These are phyloP conservation scores for Eulemur rubriventer DNA, from an alignment of 2,797 vertebrate genomes.

Conservation along the genomic window DNA sequence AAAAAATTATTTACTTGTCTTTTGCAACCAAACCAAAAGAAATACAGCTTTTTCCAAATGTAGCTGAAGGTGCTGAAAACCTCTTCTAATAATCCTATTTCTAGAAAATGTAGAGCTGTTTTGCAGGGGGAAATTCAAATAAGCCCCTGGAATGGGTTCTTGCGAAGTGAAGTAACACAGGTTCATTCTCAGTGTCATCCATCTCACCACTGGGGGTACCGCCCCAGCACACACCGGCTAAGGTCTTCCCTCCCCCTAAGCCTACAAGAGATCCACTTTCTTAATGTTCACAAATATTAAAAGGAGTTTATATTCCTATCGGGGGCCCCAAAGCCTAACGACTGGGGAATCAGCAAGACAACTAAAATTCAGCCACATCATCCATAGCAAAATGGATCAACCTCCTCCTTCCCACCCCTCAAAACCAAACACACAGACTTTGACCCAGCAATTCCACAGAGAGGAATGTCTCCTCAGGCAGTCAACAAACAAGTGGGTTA, in stretches of 20 bases:
- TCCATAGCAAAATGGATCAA: background rate
- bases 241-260: background rate
- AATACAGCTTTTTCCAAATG: conserved; percentile 60
- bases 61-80: conserved; percentile 59
- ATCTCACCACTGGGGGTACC: background rate
- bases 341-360: background rate
- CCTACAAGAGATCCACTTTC: background rate
- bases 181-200: background rate
- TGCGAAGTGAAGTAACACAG: background rate
- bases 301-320: background rate
- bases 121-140: conserved; percentile 29
- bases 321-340: background rate
- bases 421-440: background rate
- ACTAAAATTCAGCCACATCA: background rate
- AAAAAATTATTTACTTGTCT: conserved; percentile 50
- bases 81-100: conserved; percentile 60
- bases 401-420: background rate
- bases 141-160: background rate
- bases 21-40: conserved; percentile 58
- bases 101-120: conserved; percentile 56
- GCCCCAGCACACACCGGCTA: background rate
- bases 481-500: conserved; percentile 28
- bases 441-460: conserved; percentile 5
- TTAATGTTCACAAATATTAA: background rate
- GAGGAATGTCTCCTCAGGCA: conserved; percentile 37